These are phyloP conservation scores for Gonioctena quinquepunctata DNA, from an alignment of 1,140 invertebrate genomes.

Conservation along the genomic window DNA sequence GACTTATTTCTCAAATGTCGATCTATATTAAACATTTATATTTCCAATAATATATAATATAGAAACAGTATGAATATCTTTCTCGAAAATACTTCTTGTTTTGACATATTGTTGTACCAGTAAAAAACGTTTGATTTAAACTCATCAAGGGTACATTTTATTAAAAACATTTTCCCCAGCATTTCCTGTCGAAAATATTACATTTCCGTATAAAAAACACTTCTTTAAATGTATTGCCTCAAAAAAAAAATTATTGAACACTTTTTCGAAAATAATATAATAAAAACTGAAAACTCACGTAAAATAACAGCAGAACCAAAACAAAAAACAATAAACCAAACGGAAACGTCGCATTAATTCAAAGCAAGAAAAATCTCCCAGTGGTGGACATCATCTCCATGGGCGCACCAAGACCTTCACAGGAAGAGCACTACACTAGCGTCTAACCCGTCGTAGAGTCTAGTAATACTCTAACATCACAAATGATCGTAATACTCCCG, in stretches of 20 bases:
- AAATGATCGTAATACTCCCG: conserved; percentile 53
- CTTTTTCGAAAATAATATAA: conserved; percentile 1
- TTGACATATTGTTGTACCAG: too few relatives aligned
- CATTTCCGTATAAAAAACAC: too few relatives aligned
- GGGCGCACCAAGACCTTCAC: conserved; percentile 25
- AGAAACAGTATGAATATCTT: too few relatives aligned
- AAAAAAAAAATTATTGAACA: background rate
- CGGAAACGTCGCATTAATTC: conserved; percentile 6
- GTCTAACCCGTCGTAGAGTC: conserved; percentile 55
- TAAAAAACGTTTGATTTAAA: too few relatives aligned
- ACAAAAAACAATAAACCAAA: conserved; percentile 21
- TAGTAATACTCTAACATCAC: conserved; percentile 56
- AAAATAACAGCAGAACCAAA: conserved; percentile 11
- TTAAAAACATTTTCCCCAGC: too few relatives aligned
- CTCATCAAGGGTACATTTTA: too few relatives aligned
- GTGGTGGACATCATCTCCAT: conserved; percentile 25
- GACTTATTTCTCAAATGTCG: too few relatives aligned
- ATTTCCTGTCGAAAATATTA: too few relatives aligned
- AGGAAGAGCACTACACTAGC: conserved; percentile 34
- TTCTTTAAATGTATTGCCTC: too few relatives aligned
- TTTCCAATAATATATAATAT: too few relatives aligned
- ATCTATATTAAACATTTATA: too few relatives aligned
- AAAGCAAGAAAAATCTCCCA: conserved; percentile 5
- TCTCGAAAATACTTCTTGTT: too few relatives aligned
- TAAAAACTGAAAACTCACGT: conserved; percentile 27